A percentile compares a stretch with the other conserved stretches of the same genome.
Conservation (phyloP, 1,140 invertebrate genomes). For the Centruroides vittatus region DNA sequence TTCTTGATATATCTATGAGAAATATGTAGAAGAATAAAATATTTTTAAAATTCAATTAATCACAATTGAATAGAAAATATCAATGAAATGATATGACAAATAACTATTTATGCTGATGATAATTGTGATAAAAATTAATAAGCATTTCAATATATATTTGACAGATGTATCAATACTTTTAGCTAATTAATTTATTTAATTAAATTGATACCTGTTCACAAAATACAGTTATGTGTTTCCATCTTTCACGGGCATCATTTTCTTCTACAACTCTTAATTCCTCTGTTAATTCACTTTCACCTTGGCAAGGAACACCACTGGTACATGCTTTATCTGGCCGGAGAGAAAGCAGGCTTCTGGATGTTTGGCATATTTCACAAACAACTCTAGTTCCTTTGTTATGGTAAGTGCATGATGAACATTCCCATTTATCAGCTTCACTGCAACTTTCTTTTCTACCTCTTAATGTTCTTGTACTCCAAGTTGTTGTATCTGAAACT, state of each 20-base stretch:
- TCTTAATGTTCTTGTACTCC: background rate
- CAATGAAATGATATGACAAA: too few relatives aligned
- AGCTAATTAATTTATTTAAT: too few relatives aligned
- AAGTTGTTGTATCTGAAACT: constrained; percentile 1
- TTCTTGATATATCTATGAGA: too few relatives aligned
- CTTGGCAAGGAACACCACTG: constrained; percentile 31
- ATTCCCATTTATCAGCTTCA: constrained; percentile 22
- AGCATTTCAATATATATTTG: too few relatives aligned
- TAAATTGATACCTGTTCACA: constrained; percentile 47
- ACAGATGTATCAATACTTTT: too few relatives aligned
- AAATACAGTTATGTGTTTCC: constrained; percentile 68
- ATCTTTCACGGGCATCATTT: constrained; percentile 61
- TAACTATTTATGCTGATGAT: too few relatives aligned
- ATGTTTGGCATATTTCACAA: constrained; percentile 73
- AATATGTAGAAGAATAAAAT: too few relatives aligned
- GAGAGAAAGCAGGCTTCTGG: constrained; percentile 24
- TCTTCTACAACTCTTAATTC: constrained; percentile 64
- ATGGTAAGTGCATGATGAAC: constrained; percentile 25
- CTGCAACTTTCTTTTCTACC: background rate
- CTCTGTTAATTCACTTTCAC: constrained; percentile 67
- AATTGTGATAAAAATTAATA: too few relatives aligned
- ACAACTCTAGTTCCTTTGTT: constrained; percentile 21
- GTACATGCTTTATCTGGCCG: constrained; percentile 12
- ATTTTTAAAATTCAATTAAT: too few relatives aligned
- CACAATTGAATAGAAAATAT: too few relatives aligned